These are phyloP conservation scores for Coregonus suidteri DNA, from an alignment of 2,797 vertebrate species.

Conservation along the genomic window DNA sequence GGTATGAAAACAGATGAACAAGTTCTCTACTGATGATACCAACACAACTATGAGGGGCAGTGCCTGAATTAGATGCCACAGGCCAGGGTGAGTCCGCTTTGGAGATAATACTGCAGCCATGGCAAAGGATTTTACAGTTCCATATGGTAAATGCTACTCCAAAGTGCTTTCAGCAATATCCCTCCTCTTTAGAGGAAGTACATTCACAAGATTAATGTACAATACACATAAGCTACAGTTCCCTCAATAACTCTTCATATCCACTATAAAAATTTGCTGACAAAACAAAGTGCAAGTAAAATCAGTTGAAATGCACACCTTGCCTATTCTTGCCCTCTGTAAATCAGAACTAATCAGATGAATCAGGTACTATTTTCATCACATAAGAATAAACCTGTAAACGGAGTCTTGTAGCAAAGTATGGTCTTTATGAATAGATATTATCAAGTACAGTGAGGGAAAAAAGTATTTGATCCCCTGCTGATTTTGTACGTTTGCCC, in stretches of 20 bases:
- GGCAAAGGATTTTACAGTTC: slow-evolving; percentile 31
- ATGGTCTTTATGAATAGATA: not conserved
- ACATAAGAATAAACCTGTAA: slow-evolving; percentile 13
- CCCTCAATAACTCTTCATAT: not conserved
- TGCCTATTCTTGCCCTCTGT: not conserved
- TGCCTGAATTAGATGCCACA: slow-evolving; percentile 2
- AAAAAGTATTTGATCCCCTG: too few species aligned
- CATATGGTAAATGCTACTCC: slow-evolving; percentile 27
- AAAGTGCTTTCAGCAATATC: slow-evolving; percentile 59
- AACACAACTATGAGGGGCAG: not conserved
- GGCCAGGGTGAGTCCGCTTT: slow-evolving; percentile 8
- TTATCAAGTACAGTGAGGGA: slow-evolving; percentile 13
- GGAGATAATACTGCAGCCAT: slow-evolving; percentile 46
- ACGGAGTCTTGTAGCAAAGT: not conserved
- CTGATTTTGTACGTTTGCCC: too few species aligned
- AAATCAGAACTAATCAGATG: slow-evolving; percentile 6
- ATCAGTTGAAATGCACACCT: not conserved
- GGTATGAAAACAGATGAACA: not conserved
- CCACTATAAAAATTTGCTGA: not conserved
- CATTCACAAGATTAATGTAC: slow-evolving; percentile 58
- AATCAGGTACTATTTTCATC: not conserved
- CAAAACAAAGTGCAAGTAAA: slow-evolving; percentile 10
- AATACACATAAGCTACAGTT: slow-evolving; percentile 17
- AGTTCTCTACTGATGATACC: slow-evolving; percentile 7
- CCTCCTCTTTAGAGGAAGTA: slow-evolving; percentile 33